phyloP scores from a whole-genome alignment of 2,888 invertebrate genomes.

The Halocaridina rubra region DNA sequence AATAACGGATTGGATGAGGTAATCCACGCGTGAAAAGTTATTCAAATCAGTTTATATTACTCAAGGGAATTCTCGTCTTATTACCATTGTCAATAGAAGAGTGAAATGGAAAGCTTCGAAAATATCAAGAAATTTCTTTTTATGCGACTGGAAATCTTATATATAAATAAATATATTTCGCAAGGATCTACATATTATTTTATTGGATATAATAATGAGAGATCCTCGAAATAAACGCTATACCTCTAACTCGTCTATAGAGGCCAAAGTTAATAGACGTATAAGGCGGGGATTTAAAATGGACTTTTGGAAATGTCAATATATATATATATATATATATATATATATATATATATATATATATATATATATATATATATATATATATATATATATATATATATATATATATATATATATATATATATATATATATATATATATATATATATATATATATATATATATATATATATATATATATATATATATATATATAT shows the following conservation, averaged over 20 bases:
- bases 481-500: conserved; percentile 9
- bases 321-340: not conserved
- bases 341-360: not conserved
- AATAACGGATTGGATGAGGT: no score
- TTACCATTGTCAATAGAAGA: conserved; percentile 38
- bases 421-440: not conserved
- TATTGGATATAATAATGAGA: no score
- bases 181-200: no score
- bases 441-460: not conserved
- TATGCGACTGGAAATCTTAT: not conserved
- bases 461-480: not conserved
- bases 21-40: no score
- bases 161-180: not conserved
- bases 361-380: not conserved
- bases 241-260: no score
- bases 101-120: conserved; percentile 9
- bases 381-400: not conserved
- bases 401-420: not conserved
- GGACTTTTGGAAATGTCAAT: no score
- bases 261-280: conserved; percentile 30
- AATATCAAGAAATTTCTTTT: not conserved
- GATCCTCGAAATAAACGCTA: no score
- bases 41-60: conserved; percentile 1
- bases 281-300: conserved; percentile 40
- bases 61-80: not conserved